Conservation (phyloP, 64 coral and sea anemone species). For the Catalaphyllia jardinei region DNA sequence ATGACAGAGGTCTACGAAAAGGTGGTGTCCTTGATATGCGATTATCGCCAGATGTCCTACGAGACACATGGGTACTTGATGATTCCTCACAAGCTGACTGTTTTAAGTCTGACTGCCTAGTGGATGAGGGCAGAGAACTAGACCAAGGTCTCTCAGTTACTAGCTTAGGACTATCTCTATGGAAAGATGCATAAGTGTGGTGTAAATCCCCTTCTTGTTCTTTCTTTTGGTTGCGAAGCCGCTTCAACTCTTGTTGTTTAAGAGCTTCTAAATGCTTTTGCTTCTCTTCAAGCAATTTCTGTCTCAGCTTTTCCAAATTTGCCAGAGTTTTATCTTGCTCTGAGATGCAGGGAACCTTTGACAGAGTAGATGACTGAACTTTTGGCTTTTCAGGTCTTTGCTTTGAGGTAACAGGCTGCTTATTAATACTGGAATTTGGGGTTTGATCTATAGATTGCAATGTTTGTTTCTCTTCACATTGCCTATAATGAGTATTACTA, state of each 20-base stretch:
- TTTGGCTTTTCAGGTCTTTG: neutral
- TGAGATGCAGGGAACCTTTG: neutral
- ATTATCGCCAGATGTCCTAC: neutral
- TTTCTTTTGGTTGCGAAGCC: slow-evolving; percentile 8
- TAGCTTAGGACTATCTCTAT: neutral
- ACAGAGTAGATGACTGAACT: neutral
- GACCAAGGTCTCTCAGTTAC: slow-evolving; percentile 9
- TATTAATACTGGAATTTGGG: neutral
- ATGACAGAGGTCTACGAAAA: slow-evolving; percentile 9
- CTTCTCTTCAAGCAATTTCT: slow-evolving; percentile 32
- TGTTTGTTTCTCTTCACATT: neutral
- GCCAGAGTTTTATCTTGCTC: slow-evolving; percentile 20
- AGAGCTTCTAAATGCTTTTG: slow-evolving; percentile 30
- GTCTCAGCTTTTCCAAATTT: slow-evolving; percentile 23
- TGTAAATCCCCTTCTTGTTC: neutral
- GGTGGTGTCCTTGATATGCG: neutral
- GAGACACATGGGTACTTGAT: neutral
- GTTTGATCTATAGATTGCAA: neutral
- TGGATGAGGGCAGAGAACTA: slow-evolving; percentile 8
- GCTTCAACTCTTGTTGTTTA: slow-evolving; percentile 22
- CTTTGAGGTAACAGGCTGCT: neutral
- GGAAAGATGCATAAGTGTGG: neutral
- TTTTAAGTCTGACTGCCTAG: neutral
- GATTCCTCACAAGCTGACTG: neutral
- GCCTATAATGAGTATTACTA: neutral